phyloP scores from a whole-genome alignment of 2,888 invertebrate species.

The Andrena hattorfiana region DNA sequence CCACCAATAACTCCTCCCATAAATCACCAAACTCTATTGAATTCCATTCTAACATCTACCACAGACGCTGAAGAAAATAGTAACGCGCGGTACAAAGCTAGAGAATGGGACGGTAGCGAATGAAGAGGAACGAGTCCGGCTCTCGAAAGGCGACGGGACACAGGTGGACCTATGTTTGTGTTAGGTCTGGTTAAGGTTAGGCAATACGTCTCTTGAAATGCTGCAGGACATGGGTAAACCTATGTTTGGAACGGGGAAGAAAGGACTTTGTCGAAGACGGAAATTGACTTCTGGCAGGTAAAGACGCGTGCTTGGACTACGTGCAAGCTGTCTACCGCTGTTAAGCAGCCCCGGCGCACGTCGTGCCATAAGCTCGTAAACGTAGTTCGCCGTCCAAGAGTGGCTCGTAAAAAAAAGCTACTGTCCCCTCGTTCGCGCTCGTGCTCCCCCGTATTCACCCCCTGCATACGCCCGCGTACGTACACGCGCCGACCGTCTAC shows the following conservation, averaged over 20 bases:
- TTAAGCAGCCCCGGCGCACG: slow-evolving; percentile 53
- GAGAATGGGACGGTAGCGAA: neutral
- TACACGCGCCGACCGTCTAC: slow-evolving; percentile 2
- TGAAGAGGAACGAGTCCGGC: neutral
- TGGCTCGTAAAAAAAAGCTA: slow-evolving; percentile 60
- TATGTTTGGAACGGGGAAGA: slow-evolving; percentile 3
- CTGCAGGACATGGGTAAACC: slow-evolving; percentile 7
- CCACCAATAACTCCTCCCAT: too few species aligned
- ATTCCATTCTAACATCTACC: too few species aligned
- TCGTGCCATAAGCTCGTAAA: slow-evolving; percentile 73
- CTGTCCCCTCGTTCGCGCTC: slow-evolving; percentile 23
- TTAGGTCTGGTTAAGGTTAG: too few species aligned
- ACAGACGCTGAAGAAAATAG: slow-evolving; percentile 3
- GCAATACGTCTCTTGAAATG: neutral
- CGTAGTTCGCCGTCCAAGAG: slow-evolving; percentile 56
- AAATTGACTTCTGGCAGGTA: slow-evolving; percentile 78
- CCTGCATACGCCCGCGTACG: neutral
- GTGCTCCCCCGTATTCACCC: neutral
- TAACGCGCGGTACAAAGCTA: slow-evolving; percentile 2
- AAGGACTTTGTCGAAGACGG: slow-evolving; percentile 61
- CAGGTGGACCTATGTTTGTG: slow-evolving; percentile 1
- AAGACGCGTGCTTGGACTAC: slow-evolving; percentile 78
- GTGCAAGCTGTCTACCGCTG: slow-evolving; percentile 28
- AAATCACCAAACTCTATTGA: too few species aligned
- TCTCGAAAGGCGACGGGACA: neutral